phyloP scores from a whole-genome alignment of 1,140 invertebrate species.

The Orussus abietinus region DNA sequence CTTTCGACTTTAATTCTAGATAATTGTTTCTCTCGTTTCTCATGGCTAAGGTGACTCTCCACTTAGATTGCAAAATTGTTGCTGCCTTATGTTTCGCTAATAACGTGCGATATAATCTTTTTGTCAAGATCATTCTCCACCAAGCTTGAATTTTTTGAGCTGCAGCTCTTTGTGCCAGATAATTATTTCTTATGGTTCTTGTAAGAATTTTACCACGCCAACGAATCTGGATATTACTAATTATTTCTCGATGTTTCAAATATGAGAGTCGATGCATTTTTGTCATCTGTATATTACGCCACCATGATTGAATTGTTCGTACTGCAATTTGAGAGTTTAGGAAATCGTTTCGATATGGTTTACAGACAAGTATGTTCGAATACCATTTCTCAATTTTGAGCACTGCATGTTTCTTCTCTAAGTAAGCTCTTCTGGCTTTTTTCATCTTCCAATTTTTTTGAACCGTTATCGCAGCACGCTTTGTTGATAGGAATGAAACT shows the following conservation, averaged over 20 bases:
- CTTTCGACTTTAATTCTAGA: conserved; percentile 16
- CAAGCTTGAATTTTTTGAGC: conserved; percentile 48
- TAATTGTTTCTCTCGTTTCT: conserved; percentile 37
- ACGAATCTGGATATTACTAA: conserved; percentile 15
- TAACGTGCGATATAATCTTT: too few relatives aligned
- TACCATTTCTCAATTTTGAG: conserved; percentile 32
- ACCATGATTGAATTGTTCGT: conserved; percentile 45
- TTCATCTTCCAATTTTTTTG: conserved; percentile 35
- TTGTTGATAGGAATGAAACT: conserved; percentile 15
- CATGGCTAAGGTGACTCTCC: conserved; percentile 40
- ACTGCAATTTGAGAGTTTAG: conserved; percentile 29
- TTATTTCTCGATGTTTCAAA: neutral
- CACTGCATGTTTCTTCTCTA: conserved; percentile 18
- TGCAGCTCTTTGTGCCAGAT: conserved; percentile 19
- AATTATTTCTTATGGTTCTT: conserved; percentile 14
- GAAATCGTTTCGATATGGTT: conserved; percentile 29
- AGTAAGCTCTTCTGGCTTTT: conserved; percentile 14
- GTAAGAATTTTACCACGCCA: conserved; percentile 35
- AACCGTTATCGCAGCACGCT: conserved; percentile 15
- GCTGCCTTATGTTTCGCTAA: too few relatives aligned
- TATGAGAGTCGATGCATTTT: too few relatives aligned
- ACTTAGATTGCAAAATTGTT: conserved; percentile 49
- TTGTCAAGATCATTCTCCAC: conserved; percentile 44
- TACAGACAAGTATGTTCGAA: conserved; percentile 11
- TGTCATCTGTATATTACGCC: conserved; percentile 33